These are phyloP conservation scores for Epizoanthus stellaris DNA, from an alignment of 92 coral and sea anemone genomes.

Conservation along the genomic window DNA sequence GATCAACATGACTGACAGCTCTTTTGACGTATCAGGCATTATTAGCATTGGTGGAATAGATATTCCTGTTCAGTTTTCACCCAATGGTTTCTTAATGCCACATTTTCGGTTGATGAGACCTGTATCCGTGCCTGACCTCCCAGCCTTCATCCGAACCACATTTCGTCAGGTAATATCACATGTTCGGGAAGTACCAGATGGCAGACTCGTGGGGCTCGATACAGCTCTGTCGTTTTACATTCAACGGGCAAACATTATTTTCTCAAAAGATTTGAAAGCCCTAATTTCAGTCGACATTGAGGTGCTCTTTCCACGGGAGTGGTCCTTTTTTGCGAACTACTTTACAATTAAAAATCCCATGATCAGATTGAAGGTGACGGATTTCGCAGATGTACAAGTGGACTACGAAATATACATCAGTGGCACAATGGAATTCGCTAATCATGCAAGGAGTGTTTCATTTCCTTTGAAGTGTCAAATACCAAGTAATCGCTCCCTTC, in stretches of 20 bases:
- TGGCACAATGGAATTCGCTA: constrained; percentile 36
- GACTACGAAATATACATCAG: constrained; percentile 50
- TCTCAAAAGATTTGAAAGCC: constrained; percentile 48
- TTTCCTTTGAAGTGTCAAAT: constrained; percentile 56
- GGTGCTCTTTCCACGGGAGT: constrained; percentile 27
- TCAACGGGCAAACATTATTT: constrained; percentile 25
- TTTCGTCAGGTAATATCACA: constrained; percentile 43
- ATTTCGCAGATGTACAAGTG: constrained; percentile 44
- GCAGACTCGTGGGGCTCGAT: constrained; percentile 42
- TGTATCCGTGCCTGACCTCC: constrained; percentile 12
- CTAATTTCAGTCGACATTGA: constrained; percentile 41
- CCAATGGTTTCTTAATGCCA: constrained; percentile 42
- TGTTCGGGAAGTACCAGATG: constrained; percentile 48
- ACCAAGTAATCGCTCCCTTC: constrained; percentile 29
- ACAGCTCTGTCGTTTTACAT: constrained; percentile 28
- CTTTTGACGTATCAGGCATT: constrained; percentile 17
- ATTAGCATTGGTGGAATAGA: constrained; percentile 41
- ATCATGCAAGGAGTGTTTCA: constrained; percentile 9
- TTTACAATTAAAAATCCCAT: constrained; percentile 49
- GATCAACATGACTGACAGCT: not conserved
- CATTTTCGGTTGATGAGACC: constrained; percentile 38
- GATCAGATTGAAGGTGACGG: constrained; percentile 39
- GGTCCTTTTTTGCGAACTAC: constrained; percentile 58
- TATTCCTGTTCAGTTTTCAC: constrained; percentile 26
- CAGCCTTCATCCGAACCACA: constrained; percentile 13